Percentiles rank a stretch among this genome's conserved stretches.
Conservation (phyloP, 2,113 vertebrate genomes). For the Vidua macroura region DNA sequence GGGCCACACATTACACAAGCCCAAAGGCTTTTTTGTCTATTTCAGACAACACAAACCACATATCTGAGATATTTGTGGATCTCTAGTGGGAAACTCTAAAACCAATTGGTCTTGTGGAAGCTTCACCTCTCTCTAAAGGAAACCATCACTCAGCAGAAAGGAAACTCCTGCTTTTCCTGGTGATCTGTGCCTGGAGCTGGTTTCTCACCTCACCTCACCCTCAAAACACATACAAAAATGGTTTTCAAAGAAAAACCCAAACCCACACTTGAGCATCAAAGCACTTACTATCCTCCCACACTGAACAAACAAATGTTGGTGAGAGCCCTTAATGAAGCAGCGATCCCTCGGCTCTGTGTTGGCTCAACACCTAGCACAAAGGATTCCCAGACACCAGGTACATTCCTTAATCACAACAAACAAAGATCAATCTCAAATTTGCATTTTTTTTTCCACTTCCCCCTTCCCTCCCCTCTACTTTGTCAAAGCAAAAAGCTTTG, state of each 20-base stretch:
- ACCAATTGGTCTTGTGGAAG: background rate
- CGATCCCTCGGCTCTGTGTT: background rate
- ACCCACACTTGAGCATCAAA: background rate
- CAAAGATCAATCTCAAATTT: background rate
- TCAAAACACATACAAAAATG: background rate
- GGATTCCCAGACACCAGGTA: background rate
- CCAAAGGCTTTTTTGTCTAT: rapidly evolving
- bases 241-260: background rate
- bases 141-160: background rate
- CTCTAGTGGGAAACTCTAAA: background rate
- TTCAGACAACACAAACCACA: background rate
- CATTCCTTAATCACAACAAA: background rate
- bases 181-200: background rate
- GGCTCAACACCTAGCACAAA: background rate
- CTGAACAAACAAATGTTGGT: background rate
- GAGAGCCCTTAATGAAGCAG: background rate
- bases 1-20: background rate
- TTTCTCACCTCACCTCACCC: rapidly evolving
- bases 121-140: background rate
- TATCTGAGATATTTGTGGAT: background rate
- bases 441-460: rapidly evolving
- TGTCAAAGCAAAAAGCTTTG: background rate
- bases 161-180: background rate
- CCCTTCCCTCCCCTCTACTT: background rate
- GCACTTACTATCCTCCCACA: background rate